Percentiles rank a stretch among this genome's conserved stretches.
Evolutionary conservation across 2,797 vertebrate genomes (phyloP).

Genomic region (Hapalemur alaotrensis): DNA sequence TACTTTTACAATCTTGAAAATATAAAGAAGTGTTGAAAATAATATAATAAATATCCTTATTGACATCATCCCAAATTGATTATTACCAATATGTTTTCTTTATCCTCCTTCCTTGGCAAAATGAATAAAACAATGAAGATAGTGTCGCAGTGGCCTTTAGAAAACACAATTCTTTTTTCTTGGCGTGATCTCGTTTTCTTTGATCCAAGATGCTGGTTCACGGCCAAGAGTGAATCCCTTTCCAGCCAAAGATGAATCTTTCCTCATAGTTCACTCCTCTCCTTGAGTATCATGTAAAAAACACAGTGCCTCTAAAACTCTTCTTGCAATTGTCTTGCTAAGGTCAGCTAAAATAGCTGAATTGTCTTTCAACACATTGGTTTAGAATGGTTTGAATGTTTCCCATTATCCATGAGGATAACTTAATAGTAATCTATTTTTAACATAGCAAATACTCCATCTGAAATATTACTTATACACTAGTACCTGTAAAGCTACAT

Average conservation of each 20-base stretch:
- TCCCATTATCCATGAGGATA: not conserved
- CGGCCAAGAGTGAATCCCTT: constrained; percentile 42
- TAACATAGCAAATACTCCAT: not conserved
- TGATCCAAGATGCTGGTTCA: constrained; percentile 24
- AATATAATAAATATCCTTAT: not conserved
- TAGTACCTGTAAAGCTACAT: not conserved
- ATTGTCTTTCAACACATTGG: not conserved
- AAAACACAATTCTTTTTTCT: not conserved
- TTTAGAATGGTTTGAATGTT: not conserved
- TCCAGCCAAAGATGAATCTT: constrained; percentile 25
- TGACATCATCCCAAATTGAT: not conserved
- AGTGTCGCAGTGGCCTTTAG: not conserved
- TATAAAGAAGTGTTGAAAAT: not conserved
- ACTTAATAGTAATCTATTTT: constrained; percentile 28
- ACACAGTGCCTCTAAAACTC: not conserved
- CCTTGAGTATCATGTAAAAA: not conserved
- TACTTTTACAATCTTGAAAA: not conserved
- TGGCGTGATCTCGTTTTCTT: constrained; percentile 54
- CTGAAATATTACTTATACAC: not conserved
- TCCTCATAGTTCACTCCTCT: not conserved
- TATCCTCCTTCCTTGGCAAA: not conserved
- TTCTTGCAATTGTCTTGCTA: not conserved
- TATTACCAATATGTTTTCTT: not conserved
- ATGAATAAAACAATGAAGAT: constrained; percentile 36
- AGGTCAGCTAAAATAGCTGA: constrained; percentile 6